Evolutionary conservation across 2,113 vertebrate genomes (phyloP).

Genomic region (Eulemur rufifrons): DNA sequence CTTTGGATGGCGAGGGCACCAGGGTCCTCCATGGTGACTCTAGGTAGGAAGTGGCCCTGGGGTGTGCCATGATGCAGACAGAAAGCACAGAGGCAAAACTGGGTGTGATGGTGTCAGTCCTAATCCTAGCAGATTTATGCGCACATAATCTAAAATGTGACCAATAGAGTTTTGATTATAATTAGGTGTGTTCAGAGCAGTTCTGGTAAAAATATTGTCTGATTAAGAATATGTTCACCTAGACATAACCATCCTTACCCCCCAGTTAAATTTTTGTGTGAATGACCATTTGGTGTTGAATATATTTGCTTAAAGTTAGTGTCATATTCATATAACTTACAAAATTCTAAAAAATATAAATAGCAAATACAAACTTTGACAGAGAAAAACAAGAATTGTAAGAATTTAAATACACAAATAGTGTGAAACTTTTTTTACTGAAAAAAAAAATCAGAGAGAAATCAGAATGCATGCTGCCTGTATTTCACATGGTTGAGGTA

Average conservation of each 20-base stretch:
- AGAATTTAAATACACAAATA: conserved; percentile 31
- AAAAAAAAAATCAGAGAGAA: background rate
- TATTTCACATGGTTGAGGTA: background rate
- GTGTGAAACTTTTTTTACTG: background rate
- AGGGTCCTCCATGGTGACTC: too few species aligned
- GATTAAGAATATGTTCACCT: background rate
- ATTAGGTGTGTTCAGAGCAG: background rate
- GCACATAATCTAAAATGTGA: background rate
- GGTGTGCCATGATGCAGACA: background rate
- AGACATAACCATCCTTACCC: background rate
- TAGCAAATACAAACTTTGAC: conserved; percentile 15
- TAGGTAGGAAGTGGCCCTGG: background rate
- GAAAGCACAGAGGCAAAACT: background rate
- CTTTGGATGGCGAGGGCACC: background rate
- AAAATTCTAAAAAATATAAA: background rate
- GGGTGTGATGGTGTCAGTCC: background rate
- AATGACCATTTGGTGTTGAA: background rate
- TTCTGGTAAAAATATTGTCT: background rate
- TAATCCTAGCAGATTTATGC: background rate
- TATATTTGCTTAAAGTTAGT: background rate
- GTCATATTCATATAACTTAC: background rate
- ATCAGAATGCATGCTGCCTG: background rate
- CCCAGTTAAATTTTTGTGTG: background rate
- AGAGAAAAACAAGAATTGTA: conserved; percentile 6
- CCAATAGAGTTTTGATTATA: background rate